These are phyloP conservation scores for Harpalus rubripes DNA, from an alignment of 2,888 invertebrate species.

Conservation along the genomic window DNA sequence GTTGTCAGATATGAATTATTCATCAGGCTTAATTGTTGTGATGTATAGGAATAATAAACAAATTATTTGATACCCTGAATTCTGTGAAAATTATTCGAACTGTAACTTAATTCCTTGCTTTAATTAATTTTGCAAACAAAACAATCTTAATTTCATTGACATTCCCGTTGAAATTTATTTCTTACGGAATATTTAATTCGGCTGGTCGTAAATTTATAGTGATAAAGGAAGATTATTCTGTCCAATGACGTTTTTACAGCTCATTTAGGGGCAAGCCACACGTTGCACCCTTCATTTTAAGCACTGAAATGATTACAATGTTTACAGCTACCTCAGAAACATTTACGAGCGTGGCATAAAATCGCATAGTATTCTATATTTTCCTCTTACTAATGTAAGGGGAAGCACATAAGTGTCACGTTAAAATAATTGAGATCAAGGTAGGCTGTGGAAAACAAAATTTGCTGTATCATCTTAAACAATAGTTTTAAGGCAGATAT, in stretches of 20 bases:
- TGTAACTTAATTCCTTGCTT: conserved; percentile 21
- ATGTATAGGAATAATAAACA: conserved; percentile 48
- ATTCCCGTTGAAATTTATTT: neutral
- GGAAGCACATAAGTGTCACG: too few relatives aligned
- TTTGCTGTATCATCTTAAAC: too few relatives aligned
- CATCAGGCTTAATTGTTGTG: conserved; percentile 28
- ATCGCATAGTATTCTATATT: neutral
- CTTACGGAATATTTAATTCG: conserved; percentile 24
- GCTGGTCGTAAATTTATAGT: conserved; percentile 26
- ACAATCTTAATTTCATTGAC: conserved; percentile 22
- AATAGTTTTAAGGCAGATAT: too few relatives aligned
- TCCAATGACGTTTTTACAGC: conserved; percentile 33
- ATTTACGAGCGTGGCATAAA: conserved; percentile 26
- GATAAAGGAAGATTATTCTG: conserved; percentile 38
- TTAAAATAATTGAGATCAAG: too few relatives aligned
- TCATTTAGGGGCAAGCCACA: conserved; percentile 24
- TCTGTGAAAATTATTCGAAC: neutral
- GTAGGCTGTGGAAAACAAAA: too few relatives aligned
- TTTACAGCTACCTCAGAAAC: conserved; percentile 34
- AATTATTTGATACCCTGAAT: conserved; percentile 11
- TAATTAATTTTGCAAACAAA: conserved; percentile 39
- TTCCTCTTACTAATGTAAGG: neutral
- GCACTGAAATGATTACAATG: conserved; percentile 38
- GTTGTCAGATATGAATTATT: conserved; percentile 38
- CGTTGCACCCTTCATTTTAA: conserved; percentile 22